Evolutionary conservation across 2,888 invertebrate species (phyloP).

Genomic region (Troides helena): DNA sequence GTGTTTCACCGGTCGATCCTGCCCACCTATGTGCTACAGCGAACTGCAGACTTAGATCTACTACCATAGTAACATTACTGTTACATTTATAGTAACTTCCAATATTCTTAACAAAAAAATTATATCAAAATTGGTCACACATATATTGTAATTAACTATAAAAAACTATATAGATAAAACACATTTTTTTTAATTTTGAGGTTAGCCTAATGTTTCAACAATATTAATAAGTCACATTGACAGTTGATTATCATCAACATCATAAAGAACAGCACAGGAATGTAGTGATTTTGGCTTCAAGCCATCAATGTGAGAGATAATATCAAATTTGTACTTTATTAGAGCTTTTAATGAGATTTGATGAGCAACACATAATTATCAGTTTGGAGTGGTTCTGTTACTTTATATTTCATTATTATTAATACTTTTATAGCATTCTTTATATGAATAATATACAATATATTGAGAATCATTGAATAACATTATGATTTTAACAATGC

Average conservation of each 20-base stretch:
- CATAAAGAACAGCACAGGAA: conserved; percentile 56
- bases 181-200: too few species aligned
- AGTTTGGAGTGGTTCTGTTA: background rate
- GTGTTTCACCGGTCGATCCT: too few species aligned
- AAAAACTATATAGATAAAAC: too few species aligned
- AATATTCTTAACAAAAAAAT: too few species aligned
- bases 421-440: background rate
- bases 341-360: conserved; percentile 43
- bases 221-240: conserved; percentile 46
- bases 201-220: conserved; percentile 5
- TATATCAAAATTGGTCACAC: too few species aligned
- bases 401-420: background rate
- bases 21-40: too few species aligned
- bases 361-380: background rate
- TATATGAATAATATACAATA: background rate
- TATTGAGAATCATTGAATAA: background rate
- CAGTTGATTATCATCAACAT: conserved; percentile 42
- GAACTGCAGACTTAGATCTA: too few species aligned
- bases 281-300: conserved; percentile 55
- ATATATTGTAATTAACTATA: too few species aligned
- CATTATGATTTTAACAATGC: conserved; percentile 3
- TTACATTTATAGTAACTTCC: too few species aligned
- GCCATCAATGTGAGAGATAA: conserved; percentile 52
- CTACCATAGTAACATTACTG: too few species aligned
- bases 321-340: conserved; percentile 46